phyloP scores from a whole-genome alignment of 2,888 invertebrate species.

The Aporophyla lueneburgensis region DNA sequence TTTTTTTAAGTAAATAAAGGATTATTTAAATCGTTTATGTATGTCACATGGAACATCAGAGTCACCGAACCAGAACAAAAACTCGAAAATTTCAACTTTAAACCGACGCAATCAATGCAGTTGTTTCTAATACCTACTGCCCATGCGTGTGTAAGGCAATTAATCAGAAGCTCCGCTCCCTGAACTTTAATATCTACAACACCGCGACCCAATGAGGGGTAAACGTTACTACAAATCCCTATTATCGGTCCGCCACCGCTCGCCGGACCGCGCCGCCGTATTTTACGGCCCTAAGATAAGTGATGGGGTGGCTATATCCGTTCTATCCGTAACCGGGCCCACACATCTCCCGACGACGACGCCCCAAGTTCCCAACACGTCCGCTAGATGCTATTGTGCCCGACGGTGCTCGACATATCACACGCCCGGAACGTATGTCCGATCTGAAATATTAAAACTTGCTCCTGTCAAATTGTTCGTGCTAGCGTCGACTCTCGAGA shows the following conservation, averaged over 20 bases:
- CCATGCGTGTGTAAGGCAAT: constrained; percentile 6
- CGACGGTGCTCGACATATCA: constrained; percentile 22
- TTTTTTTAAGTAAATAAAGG: no score
- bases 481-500: constrained; percentile 28
- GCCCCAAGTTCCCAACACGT: constrained; percentile 18
- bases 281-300: constrained; percentile 52
- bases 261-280: constrained; percentile 19
- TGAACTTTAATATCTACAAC: constrained; percentile 42
- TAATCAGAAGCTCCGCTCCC: constrained; percentile 2
- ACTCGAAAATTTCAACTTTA: not conserved
- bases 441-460: constrained; percentile 64
- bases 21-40: no score
- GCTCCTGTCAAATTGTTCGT: constrained; percentile 44
- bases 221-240: constrained; percentile 47
- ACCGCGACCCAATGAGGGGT: constrained; percentile 39
- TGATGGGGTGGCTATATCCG: constrained; percentile 47
- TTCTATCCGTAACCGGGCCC: constrained; percentile 35
- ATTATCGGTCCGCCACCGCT: constrained; percentile 39
- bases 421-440: constrained; percentile 43
- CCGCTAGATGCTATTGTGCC: constrained; percentile 24
- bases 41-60: not conserved
- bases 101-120: not conserved
- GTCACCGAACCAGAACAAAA: not conserved
- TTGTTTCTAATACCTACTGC: no score
- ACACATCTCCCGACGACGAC: constrained; percentile 31